Evolutionary conservation across 53 echinoderm and acorn worm genomes (phyloP).

Genomic region (Paracentrotus lividus): DNA sequence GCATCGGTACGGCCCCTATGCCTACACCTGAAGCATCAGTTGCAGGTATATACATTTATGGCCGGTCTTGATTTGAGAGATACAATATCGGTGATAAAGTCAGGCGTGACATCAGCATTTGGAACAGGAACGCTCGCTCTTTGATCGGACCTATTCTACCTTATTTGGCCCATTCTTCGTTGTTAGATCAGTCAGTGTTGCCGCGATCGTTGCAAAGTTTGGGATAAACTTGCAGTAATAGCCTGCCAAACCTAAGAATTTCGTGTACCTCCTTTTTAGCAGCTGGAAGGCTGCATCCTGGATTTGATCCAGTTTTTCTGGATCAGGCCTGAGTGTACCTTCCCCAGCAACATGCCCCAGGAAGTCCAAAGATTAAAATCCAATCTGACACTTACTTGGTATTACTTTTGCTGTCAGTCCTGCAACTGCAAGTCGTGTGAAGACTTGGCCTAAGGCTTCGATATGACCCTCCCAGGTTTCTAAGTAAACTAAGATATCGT

Average conservation of each 20-base stretch:
- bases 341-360: slow-evolving; percentile 74
- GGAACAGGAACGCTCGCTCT: too few species aligned
- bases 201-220: too few species aligned
- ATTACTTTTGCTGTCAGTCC: slow-evolving; percentile 76
- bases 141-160: too few species aligned
- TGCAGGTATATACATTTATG: background rate
- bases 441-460: slow-evolving; percentile 9
- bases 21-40: slow-evolving; percentile 67
- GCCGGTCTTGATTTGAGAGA: background rate
- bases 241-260: background rate
- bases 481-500: slow-evolving; percentile 74
- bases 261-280: background rate
- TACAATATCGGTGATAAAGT: too few species aligned
- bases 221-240: too few species aligned
- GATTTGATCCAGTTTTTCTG: slow-evolving; percentile 57
- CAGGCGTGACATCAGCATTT: too few species aligned
- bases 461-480: slow-evolving; percentile 75
- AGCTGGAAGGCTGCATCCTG: background rate
- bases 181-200: too few species aligned
- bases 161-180: too few species aligned
- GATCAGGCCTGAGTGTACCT: slow-evolving; percentile 58
- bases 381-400: slow-evolving; percentile 73
- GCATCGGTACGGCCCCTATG: slow-evolving; percentile 53
- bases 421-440: slow-evolving; percentile 66
- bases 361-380: slow-evolving; percentile 73